Evolutionary conservation across 2,888 invertebrate species (phyloP), one percentile per base, ranked within the genome.

Genomic region (Muscina levida): DNA sequence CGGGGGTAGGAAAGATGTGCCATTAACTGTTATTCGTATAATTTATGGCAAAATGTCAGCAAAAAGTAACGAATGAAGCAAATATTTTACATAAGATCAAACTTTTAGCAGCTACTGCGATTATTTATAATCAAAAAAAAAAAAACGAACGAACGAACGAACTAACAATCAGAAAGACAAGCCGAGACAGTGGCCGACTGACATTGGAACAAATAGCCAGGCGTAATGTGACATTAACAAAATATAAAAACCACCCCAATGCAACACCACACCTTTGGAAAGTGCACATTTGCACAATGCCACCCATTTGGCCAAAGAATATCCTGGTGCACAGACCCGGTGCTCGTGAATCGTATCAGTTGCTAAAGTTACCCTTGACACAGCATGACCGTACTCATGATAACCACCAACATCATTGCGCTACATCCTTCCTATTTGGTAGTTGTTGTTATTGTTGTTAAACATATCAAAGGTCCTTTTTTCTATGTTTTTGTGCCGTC

Each of bases 311-410:
- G 10, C 19, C 48, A 48, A 48, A 10, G 48, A 17, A 53, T 22
- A 24, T 53, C 53, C 53, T 59, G 59, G 17, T 39, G 39, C 11
- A 39, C 19, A 15, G 31, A 17, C 17, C 2, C 15, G 15, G n/a
- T 59, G 10, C 59, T 59, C 10, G 15, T 37, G 59, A 59, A 39
- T 19, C 11, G 31, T 2, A 2, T 37, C 17, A 31, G 59, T 39
- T 59, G 39, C 13, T 57, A 31, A 51, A 79, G 70, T 74, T 79
- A 72, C 76, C 79, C 79, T 70, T 79, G 79, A 65, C 68, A 79
- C n/a, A n/a, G n/a, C n/a, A 72, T 72, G 68, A 10, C 56, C 19
- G 8, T 46, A 46, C 46, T 24, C 13, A n/a, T 56, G 76, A 79
- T 72, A 79, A 76, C 76, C 57, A 79, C 26, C 51, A 66, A 66